phyloP scores from a whole-genome alignment of 2,113 vertebrate genomes.

The Dasypus novemcinctus region DNA sequence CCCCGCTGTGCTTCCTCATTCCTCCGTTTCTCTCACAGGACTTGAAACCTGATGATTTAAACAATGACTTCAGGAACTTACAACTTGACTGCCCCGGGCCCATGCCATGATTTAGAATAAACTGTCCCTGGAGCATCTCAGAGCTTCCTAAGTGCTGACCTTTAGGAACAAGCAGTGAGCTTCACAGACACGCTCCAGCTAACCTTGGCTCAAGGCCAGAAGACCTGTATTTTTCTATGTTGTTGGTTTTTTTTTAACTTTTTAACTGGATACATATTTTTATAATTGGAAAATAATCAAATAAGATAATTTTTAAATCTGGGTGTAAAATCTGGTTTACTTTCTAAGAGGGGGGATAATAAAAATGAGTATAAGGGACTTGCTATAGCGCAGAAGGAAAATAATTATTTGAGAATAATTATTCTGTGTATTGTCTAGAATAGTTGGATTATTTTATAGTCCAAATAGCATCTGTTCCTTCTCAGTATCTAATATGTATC shows the following conservation, averaged over 20 bases:
- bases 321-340: not conserved
- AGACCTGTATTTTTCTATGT: not conserved
- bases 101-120: not conserved
- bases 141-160: not conserved
- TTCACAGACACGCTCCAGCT: fast-evolving
- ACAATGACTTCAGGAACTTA: not conserved
- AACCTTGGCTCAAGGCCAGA: not conserved
- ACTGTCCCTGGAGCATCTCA: not conserved
- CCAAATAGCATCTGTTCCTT: not conserved
- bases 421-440: not conserved
- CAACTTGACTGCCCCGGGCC: not conserved
- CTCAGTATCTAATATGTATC: not conserved
- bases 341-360: not conserved
- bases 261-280: not conserved
- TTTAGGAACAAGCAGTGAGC: not conserved
- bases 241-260: not conserved
- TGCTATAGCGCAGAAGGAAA: not conserved
- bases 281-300: not conserved
- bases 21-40: not conserved
- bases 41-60: not conserved
- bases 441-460: not conserved
- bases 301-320: not conserved
- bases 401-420: not conserved
- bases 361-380: not conserved
- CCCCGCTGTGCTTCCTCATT: not conserved